Conservation (phyloP, 2,113 vertebrate species). For the Rallus limicola region DNA sequence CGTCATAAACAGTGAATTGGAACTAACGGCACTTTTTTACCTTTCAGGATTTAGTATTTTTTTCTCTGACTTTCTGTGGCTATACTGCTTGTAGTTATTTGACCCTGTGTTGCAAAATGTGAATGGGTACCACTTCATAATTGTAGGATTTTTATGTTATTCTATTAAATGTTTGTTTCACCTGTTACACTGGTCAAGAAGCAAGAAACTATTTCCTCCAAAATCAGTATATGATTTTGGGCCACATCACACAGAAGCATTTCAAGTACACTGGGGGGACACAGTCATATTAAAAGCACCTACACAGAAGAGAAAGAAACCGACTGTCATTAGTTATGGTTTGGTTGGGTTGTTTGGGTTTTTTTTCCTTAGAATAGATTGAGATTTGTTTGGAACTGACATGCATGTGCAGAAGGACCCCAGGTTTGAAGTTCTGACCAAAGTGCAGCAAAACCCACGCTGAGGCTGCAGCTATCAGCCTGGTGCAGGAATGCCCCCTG, state of each 20-base stretch:
- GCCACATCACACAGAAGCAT: neutral
- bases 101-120: neutral
- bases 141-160: neutral
- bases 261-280: neutral
- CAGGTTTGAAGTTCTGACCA: neutral
- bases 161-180: neutral
- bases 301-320: neutral
- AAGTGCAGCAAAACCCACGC: neutral
- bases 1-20: neutral
- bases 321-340: neutral
- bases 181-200: neutral
- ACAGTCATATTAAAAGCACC: neutral
- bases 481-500: neutral
- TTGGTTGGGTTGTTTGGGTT: neutral
- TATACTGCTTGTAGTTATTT: neutral
- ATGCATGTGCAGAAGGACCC: neutral
- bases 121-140: neutral
- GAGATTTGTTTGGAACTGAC: neutral
- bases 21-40: neutral
- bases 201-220: neutral
- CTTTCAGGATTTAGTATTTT: neutral
- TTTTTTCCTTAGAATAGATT: neutral
- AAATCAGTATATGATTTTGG: neutral
- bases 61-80: neutral
- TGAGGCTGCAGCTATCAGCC: neutral